Conservation (phyloP, 2,888 invertebrate genomes). For the Sinopyrophorus schimmeli region DNA sequence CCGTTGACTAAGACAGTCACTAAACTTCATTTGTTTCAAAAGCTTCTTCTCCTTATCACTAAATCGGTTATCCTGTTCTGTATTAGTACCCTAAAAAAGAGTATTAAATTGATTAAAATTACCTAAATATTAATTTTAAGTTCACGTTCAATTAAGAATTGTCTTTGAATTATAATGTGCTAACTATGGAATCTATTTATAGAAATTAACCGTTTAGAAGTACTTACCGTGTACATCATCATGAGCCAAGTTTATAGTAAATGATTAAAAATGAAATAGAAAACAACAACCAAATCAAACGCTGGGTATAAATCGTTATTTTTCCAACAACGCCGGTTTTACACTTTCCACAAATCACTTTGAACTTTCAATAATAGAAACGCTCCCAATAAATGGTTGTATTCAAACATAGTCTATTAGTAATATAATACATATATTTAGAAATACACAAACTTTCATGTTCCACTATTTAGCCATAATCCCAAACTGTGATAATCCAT, state of each 20-base stretch:
- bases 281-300: conserved; percentile 12
- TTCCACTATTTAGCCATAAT: no score
- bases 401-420: no score
- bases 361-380: no score
- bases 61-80: conserved; percentile 99
- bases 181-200: no score
- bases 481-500: conserved; percentile 21
- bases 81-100: conserved; percentile 92
- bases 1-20: conserved; percentile 89
- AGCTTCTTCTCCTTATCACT: conserved; percentile 99
- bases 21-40: conserved; percentile 98
- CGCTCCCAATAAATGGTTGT: no score
- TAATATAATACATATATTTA: no score
- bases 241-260: conserved; percentile 29
- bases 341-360: conserved; percentile 4
- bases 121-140: neutral
- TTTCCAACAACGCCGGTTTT: conserved; percentile 23
- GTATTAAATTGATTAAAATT: neutral
- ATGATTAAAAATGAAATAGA: conserved; percentile 7
- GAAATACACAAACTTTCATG: no score
- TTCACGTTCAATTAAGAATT: neutral
- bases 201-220: no score
- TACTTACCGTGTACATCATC: conserved; percentile 52
- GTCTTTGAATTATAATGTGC: no score
- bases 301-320: conserved; percentile 1